A percentile compares a stretch with the other conserved stretches of the same genome.
phyloP scores from a whole-genome alignment of 2,888 invertebrate species.

The Lithosia quadra region DNA sequence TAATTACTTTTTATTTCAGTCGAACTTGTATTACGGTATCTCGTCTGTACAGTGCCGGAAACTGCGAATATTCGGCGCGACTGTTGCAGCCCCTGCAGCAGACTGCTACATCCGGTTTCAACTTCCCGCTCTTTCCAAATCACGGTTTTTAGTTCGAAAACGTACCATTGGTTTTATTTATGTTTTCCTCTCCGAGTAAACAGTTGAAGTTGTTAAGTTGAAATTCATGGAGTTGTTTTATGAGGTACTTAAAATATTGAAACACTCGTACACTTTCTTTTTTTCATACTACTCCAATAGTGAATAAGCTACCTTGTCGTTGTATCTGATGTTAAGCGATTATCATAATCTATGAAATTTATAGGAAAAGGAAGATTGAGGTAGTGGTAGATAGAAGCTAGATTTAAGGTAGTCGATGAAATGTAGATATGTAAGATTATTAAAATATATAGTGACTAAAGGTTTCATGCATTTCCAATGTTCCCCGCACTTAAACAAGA shows the following conservation, averaged over 20 bases:
- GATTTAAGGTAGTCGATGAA: too few species aligned
- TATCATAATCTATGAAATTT: too few species aligned
- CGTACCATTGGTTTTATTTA: constrained; percentile 59
- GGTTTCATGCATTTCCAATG: too few species aligned
- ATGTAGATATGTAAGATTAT: too few species aligned
- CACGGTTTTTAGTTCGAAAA: constrained; percentile 68
- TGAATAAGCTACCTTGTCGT: too few species aligned
- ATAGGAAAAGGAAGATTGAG: too few species aligned
- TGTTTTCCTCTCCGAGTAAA: constrained; percentile 46
- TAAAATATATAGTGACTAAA: too few species aligned
- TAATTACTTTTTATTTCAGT: background rate
- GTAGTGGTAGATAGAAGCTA: too few species aligned
- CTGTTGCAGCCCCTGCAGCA: constrained; percentile 69
- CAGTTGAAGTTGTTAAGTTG: background rate
- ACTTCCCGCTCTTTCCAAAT: constrained; percentile 74
- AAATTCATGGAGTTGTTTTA: constrained; percentile 13
- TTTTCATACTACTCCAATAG: too few species aligned
- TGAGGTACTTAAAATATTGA: background rate
- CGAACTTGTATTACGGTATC: constrained; percentile 24
- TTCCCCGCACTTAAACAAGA: too few species aligned
- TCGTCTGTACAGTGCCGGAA: constrained; percentile 58
- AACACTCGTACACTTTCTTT: background rate
- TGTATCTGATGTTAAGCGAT: background rate
- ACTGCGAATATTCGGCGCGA: constrained; percentile 73
- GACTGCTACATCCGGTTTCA: constrained; percentile 78